Percentiles rank a stretch among this genome's conserved stretches.
Evolutionary conservation across 2,888 invertebrate genomes (phyloP).

Genomic region (Leucania comma): DNA sequence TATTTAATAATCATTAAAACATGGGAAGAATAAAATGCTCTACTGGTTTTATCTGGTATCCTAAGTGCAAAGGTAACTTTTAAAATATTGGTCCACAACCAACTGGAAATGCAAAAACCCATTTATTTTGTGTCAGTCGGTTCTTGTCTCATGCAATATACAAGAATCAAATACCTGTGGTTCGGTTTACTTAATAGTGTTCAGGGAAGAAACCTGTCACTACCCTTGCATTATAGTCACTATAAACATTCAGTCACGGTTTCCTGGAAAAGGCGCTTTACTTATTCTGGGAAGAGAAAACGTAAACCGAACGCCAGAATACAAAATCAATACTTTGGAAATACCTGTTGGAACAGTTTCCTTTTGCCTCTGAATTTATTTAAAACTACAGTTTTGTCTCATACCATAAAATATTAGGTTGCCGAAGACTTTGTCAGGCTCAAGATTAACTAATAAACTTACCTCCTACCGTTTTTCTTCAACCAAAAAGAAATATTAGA

Average conservation of each 20-base stretch:
- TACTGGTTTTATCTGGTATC: not conserved
- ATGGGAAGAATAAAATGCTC: conserved; percentile 15
- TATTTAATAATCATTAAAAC: conserved; percentile 11
- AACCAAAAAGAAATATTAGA: conserved; percentile 49
- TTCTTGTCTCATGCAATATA: conserved; percentile 29
- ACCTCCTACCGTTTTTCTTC: conserved; percentile 20
- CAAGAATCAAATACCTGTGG: conserved; percentile 22
- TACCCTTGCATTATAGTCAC: conserved; percentile 45
- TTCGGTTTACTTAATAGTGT: conserved; percentile 41
- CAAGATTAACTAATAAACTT: conserved; percentile 14
- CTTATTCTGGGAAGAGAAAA: conserved; percentile 24
- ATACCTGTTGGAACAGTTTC: not conserved
- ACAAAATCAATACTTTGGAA: not conserved
- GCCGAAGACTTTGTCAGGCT: not conserved
- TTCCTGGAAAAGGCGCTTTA: conserved; percentile 22
- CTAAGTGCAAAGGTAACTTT: conserved; percentile 23
- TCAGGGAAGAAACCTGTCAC: conserved; percentile 37
- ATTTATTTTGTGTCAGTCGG: conserved; percentile 19
- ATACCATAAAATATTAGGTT: not conserved
- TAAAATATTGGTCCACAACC: conserved; percentile 21
- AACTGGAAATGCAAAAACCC: conserved; percentile 12
- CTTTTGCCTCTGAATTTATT: not conserved
- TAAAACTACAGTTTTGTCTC: not conserved
- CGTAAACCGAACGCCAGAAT: not conserved
- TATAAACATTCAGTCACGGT: conserved; percentile 48